Evolutionary conservation across 1,140 invertebrate species (phyloP), one percentile per base, ranked within the genome.

Genomic region (Drosophila orosa): DNA sequence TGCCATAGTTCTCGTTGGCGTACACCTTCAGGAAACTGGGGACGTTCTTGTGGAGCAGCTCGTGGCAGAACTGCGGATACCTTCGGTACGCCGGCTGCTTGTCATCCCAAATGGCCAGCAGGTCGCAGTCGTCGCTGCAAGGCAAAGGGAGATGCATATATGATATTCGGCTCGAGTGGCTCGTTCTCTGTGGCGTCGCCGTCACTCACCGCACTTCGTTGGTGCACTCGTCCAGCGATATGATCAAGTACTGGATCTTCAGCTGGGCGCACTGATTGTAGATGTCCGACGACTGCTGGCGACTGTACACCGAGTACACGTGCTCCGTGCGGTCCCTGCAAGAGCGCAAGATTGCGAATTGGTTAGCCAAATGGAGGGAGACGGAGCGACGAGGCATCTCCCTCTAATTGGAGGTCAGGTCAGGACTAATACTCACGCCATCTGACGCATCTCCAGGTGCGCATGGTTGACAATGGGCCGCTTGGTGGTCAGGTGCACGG

Each of bases 241-340:
- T 80, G 59, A 92, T 91, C 48, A 92, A 76, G 60, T 92, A 92
- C 75, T 92, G 90, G 40, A 92, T 89, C 79, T 91, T 91, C 42
- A 92, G 57, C 65, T 90, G 85, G n/a, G 90, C 78, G 45, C 79
- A 90, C 61, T 91, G 91, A 72, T 91, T 92, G 33, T 91, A 92
- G 40, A 92, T 85, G 56, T 91, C 89, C 17, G 85, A 85, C n/a
- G 91, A 92, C 54, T 91, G 89, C 48, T 92, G 91, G 10, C 91
- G 83, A 72, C 91, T 92, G 71, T 92, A 92, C 12, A 92, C 78
- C 35, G 91, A 91, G 45, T 92, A 92, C 9, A 91, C 82, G 48
- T 86, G 78, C 57, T 92, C 87, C 13, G 91, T 92, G 15, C 90
- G 80, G 9, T 91, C 89, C 15, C 90, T 92, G 42, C 19, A 29